Base-by-base conservation (phyloP, 2,113 vertebrate genomes). In the Opisthocomus hoazin region DNA sequence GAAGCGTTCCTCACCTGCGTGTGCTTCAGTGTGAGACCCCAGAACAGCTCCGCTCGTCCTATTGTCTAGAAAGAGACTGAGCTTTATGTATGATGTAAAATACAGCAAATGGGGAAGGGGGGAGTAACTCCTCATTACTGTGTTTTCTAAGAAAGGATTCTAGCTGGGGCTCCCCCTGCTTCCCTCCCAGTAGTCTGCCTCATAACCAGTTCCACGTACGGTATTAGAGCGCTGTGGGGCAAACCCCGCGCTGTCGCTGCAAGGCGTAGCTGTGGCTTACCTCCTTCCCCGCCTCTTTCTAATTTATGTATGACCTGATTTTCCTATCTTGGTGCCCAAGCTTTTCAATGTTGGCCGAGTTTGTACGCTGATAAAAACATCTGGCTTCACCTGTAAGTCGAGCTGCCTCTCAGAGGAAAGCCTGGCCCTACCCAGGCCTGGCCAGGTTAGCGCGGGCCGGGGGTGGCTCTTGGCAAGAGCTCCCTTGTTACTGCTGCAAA, bases 101-200 rank as follows among this genome's bases (percentile, higher is more conserved):
- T 21, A 17, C 4, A 3, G 23, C 21, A 48, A 3, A 18, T 39
- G 17, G 32, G 20, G 46, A 0, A 15, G 4, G 30, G 23, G n/a
- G 36, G 23, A 51, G 36, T 54, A 57, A 36, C 43, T 48, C 61
- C 27, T 80, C 2, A 5, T 73, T 56, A 36, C 23, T 78, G 48
- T 50, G 36, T 54, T 84, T 53, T 29, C 56, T 19, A n/a, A 70
- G 39, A 50, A 65, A 30, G 26, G 5, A 41, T 37, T 78, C 5
- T 2, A 12, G 12, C 41, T 66, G 9, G 10, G 45, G 41, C 54
- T 81, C 9, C 36, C 29, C 32, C 27, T 37, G 34, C 50, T 61
- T 65, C 34, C 5, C 27, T 34, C 39, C 39, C 19, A 20, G 15
- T 5, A 14, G 26, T 17, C 37, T 56, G 68, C 14, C 32, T 63